phyloP scores from a whole-genome alignment of 2,797 vertebrate genomes.

The Rhodeus uyekii region DNA sequence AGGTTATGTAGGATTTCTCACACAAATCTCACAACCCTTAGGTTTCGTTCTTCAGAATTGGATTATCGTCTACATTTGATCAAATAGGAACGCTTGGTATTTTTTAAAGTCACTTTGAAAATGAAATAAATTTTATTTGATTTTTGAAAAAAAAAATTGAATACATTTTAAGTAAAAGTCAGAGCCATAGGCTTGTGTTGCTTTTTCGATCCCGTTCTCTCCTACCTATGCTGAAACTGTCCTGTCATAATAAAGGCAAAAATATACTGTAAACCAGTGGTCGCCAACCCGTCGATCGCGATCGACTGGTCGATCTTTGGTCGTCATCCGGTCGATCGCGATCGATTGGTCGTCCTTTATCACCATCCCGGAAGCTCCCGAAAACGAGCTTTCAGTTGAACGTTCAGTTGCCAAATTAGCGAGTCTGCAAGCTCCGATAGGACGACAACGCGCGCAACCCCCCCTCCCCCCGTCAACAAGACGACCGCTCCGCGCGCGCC shows the following conservation, averaged over 20 bases:
- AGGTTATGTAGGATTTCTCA: constrained; percentile 21
- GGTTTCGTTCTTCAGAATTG: neutral
- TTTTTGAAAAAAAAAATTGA: neutral
- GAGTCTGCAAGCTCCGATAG: no score
- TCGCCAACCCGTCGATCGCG: no score
- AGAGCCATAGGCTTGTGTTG: neutral
- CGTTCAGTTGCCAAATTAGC: no score
- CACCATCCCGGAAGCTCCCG: no score
- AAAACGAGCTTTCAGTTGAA: no score
- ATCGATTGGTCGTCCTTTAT: no score
- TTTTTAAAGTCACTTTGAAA: neutral
- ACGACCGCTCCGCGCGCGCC: no score
- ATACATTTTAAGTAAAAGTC: neutral
- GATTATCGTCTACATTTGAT: neutral
- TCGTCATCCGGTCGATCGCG: no score
- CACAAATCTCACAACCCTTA: neutral
- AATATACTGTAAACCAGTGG: no score
- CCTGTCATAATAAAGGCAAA: neutral
- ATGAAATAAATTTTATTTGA: neutral
- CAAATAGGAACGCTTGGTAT: neutral
- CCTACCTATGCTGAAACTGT: neutral
- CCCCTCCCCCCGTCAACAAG: no score
- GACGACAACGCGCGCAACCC: no score
- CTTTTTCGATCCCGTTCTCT: neutral
- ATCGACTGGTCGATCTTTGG: no score